phyloP scores from a whole-genome alignment of 2,888 invertebrate species.

The Diloba caeruleocephala region DNA sequence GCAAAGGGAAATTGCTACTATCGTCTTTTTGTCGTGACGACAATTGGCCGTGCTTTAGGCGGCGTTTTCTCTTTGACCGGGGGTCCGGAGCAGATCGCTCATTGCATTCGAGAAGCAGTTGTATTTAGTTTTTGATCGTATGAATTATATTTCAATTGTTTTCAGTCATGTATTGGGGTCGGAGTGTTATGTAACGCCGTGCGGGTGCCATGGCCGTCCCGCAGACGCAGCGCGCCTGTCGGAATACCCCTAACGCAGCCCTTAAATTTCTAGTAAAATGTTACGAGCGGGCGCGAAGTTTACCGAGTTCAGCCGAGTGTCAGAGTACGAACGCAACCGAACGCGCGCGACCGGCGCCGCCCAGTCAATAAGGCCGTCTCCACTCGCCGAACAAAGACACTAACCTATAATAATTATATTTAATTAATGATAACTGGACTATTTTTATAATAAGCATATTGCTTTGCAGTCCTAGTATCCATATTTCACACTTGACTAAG shows the following conservation, averaged over 20 bases:
- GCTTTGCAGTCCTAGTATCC: slow-evolving; percentile 65
- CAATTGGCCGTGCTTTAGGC: slow-evolving; percentile 72
- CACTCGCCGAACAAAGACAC: slow-evolving; percentile 87
- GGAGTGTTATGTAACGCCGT: slow-evolving; percentile 70
- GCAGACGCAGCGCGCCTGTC: slow-evolving; percentile 74
- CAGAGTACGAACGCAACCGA: slow-evolving; percentile 71
- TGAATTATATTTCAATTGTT: slow-evolving; percentile 45
- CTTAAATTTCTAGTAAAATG: slow-evolving; percentile 83
- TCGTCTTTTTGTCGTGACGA: slow-evolving; percentile 77
- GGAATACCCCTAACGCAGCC: slow-evolving; percentile 82
- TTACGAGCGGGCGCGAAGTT: slow-evolving; percentile 67
- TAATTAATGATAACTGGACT: slow-evolving; percentile 85
- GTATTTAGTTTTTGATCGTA: slow-evolving; percentile 34
- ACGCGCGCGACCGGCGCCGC: slow-evolving; percentile 84
- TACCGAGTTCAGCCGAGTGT: slow-evolving; percentile 73
- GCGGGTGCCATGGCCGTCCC: slow-evolving; percentile 67
- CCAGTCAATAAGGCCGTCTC: slow-evolving; percentile 89
- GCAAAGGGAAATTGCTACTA: slow-evolving; percentile 80
- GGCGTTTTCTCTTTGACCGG: slow-evolving; percentile 66
- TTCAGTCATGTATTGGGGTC: slow-evolving; percentile 60
- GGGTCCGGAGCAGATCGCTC: slow-evolving; percentile 33
- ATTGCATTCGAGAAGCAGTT: slow-evolving; percentile 44
- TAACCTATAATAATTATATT: slow-evolving; percentile 88
- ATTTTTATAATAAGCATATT: slow-evolving; percentile 80
- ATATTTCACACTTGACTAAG: slow-evolving; percentile 62